Conservation (phyloP, 2,113 vertebrate species). For the Sylvietta virens region DNA sequence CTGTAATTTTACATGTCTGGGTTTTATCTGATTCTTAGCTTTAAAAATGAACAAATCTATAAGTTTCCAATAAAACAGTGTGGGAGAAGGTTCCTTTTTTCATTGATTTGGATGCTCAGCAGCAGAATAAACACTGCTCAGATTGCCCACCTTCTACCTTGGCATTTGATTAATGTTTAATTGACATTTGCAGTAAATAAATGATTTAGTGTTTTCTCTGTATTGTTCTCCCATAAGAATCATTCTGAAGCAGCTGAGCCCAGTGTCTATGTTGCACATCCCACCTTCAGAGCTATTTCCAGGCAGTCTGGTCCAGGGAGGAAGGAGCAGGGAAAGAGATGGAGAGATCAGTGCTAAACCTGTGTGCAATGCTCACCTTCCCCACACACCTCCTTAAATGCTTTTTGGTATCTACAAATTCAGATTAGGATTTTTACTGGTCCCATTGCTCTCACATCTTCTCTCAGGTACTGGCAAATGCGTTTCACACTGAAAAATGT, state of each 20-base stretch:
- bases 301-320: not conserved
- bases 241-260: not conserved
- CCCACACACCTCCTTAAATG: not conserved
- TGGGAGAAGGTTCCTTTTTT: not conserved
- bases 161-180: not conserved
- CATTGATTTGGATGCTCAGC: not conserved
- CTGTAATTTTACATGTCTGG: not conserved
- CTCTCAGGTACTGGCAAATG: not conserved
- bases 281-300: not conserved
- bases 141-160: not conserved
- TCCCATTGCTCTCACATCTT: not conserved
- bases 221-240: not conserved
- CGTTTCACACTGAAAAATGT: not conserved
- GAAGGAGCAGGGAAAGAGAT: not conserved
- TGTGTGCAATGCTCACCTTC: not conserved
- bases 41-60: not conserved
- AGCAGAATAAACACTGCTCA: not conserved
- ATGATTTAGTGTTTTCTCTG: not conserved
- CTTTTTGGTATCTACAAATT: not conserved
- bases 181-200: not conserved
- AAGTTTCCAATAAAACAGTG: not conserved
- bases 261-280: not conserved
- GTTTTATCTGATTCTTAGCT: not conserved
- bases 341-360: not conserved
- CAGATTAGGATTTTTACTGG: not conserved